Evolutionary conservation across 2,888 invertebrate genomes (phyloP).

Genomic region (Trissolcus brochymenae): DNA sequence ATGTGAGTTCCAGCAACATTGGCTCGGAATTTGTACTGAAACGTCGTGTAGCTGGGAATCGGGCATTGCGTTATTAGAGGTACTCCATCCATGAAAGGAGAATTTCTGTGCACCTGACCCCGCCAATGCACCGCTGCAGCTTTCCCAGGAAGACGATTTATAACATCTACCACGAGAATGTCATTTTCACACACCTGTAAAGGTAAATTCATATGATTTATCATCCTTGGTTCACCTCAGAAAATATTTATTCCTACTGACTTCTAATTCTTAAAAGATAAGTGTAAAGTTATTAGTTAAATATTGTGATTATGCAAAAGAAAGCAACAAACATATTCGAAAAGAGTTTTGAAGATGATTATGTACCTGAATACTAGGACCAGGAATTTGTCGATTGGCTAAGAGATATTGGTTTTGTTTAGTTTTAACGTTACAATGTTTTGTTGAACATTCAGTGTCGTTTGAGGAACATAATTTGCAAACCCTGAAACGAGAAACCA

Average conservation of each 20-base stretch:
- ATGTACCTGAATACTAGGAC: constrained; percentile 80
- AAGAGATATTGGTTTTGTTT: constrained; percentile 82
- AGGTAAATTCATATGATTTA: constrained; percentile 19
- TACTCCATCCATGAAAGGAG: constrained; percentile 87
- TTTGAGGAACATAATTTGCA: constrained; percentile 83
- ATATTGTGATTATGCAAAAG: no score
- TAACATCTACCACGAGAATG: constrained; percentile 84
- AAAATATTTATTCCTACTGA: no score
- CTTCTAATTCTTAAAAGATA: no score
- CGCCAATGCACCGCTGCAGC: constrained; percentile 87
- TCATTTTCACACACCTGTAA: constrained; percentile 84
- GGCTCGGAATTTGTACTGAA: constrained; percentile 84
- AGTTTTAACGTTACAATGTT: constrained; percentile 82
- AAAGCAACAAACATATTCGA: no score
- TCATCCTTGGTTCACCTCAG: constrained; percentile 4
- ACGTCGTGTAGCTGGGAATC: constrained; percentile 82
- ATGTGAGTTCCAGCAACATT: constrained; percentile 84
- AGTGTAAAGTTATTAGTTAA: not conserved
- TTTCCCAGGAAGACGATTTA: constrained; percentile 83
- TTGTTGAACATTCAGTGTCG: constrained; percentile 79
- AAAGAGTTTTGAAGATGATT: not conserved
- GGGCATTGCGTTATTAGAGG: constrained; percentile 88
- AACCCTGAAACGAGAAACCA: constrained; percentile 74
- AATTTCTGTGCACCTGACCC: constrained; percentile 80
- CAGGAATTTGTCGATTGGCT: constrained; percentile 84